Evolutionary conservation across 2,113 vertebrate genomes (phyloP).

Genomic region (human): GRCh38 chr5:159874501-159875000

Average conservation of each 20-base stretch:
- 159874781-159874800: constrained; percentile 5
- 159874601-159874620: constrained; percentile 42
- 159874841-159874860: not conserved
- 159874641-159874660: constrained; percentile 39
- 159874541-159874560: not conserved
- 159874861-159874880: not conserved
- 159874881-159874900: not conserved
- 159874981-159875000: not conserved
- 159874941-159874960: not conserved
- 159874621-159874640: constrained; percentile 9
- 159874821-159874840: not conserved
- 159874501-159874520: constrained; percentile 59
- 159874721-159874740: not conserved
- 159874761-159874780: not conserved
- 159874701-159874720: constrained; percentile 13
- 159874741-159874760: not conserved
- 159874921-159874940: not conserved
- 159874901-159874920: not conserved
- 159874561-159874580: not conserved
- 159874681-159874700: constrained; percentile 18
- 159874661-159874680: constrained; percentile 9
- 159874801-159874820: not conserved
- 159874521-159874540: constrained; percentile 58
- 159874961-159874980: not conserved
- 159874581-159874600: not conserved